Evolutionary conservation across 1,140 invertebrate genomes (phyloP), one percentile per base, ranked within the genome.

Genomic region (Parapsyche elsis): DNA sequence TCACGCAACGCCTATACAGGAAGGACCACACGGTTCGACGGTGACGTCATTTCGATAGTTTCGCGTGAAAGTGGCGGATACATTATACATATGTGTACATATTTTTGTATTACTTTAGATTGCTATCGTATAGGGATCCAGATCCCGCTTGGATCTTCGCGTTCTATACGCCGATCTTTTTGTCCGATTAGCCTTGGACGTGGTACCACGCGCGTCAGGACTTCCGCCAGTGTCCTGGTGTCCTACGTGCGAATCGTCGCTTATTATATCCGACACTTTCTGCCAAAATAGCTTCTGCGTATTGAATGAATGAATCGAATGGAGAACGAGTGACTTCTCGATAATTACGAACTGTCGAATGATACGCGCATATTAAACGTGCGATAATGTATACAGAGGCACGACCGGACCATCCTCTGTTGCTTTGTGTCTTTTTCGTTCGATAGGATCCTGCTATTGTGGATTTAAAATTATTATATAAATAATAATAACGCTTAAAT

Each of bases 231-330:
- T 5, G 49, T 53, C 49, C 49, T 38, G 30, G 1, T 12, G 1
- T 19, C 9, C 21, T 67, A 67, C 64, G 64, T 67, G 64, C 64
- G 24, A 12, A 26, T 0, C 24, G 24, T 67, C 24, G 64, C 26
- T 12, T 53, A 53, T 53, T 53, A 53, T 53, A n/a, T 67, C 64
- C n/a, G 24, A 67, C 24, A 67, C 26, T 67, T 53, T n/a, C n/a
- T 30, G 64, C 9, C 64, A 24, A 67, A 67, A 67, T 67, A 21
- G 24, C n/a, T 67, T 67, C 64, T 67, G 64, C 23, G 64, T 67
- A 67, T 61, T 21, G 57, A 19, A 67, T 67, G 64, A 24, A 67
- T 67, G 64, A 67, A 67, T 26, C 10, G 64, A 67, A 26, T 9
- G 21, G 0, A 21, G 49, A 5, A 46, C 16, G 14, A 26, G 9